Base-by-base conservation (phyloP, 2,888 invertebrate species). In the Torymus tubicola region DNA sequence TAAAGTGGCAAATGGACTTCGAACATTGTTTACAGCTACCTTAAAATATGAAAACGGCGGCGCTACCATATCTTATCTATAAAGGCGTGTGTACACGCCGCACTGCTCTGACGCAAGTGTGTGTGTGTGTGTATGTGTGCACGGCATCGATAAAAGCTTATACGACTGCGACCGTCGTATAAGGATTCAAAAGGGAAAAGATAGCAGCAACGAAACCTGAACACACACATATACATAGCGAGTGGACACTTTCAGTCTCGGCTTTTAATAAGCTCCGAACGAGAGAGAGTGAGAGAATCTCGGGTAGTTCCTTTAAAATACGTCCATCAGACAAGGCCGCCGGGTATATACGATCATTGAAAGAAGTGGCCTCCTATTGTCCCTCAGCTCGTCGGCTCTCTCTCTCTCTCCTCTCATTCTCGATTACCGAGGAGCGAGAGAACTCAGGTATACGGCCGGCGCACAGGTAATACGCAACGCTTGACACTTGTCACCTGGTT, bases 401-500 rank as follows among this genome's bases (percentile, higher is more conserved):
- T 2, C 31, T 31, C 42, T 42, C 42, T 42, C 42, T 42, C 42
- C 42, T 42, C 42, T 42, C 42, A 0, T 42, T 42, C 42, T 4
- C 42, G 42, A 42, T 42, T 42, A 42, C 8, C 42, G 8, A 42
- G 42, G 42, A 42, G 5, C 42, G 42, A 5, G 42, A 42, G 14
- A 42, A 12, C 50, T 18, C 78, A 78, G 72, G 78, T 73, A 72
- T 72, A 58, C 14, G 65, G 2, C 13, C 55, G 50, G 16, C 61
- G 67, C 65, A 50, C 8, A 13, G 21, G 55, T 50, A 64, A 63
- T 60, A 55, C 61, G 31, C 57, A 69, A 31, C 42, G 24, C 71
- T 16, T 89, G 89, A 89, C 89, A 89, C 88, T 88, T 89, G 89
- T 89, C 89, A 87, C 87, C 85, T 78, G 87, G 86, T 89, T 90